These are phyloP conservation scores for Caenorhabditis sp. DNA, from an alignment of 2,888 invertebrate species.

Conservation along the genomic window DNA sequence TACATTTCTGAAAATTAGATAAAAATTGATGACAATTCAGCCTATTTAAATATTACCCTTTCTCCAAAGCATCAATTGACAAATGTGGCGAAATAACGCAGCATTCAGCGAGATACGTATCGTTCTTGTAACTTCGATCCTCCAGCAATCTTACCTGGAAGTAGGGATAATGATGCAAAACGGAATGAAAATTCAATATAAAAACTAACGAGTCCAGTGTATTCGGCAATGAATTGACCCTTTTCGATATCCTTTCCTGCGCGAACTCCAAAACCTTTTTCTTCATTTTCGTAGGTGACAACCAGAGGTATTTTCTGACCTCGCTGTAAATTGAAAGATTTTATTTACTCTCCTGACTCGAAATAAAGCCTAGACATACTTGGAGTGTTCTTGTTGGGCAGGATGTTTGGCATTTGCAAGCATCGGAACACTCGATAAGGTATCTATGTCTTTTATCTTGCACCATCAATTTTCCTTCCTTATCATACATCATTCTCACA, in stretches of 20 bases:
- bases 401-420: not conserved
- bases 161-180: not conserved
- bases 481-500: not conserved
- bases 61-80: constrained; percentile 5
- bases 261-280: constrained; percentile 24
- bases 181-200: no score
- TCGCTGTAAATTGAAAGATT: constrained; percentile 12
- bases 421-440: constrained; percentile 3
- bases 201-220: constrained; percentile 12
- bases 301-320: constrained; percentile 12
- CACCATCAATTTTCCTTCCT: not conserved
- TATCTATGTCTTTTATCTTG: not conserved
- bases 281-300: constrained; percentile 4
- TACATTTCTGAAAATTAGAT: constrained; percentile 12
- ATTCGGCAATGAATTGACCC: constrained; percentile 23
- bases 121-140: not conserved
- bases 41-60: no score
- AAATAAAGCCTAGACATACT: not conserved
- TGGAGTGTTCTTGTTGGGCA: not conserved
- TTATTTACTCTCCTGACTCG: not conserved
- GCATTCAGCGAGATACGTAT: not conserved
- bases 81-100: not conserved
- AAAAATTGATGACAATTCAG: no score
- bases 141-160: not conserved
- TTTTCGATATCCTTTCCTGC: constrained; percentile 5